phyloP scores from a whole-genome alignment of 2,113 vertebrate species.

The Andinoacara biseriatus region DNA sequence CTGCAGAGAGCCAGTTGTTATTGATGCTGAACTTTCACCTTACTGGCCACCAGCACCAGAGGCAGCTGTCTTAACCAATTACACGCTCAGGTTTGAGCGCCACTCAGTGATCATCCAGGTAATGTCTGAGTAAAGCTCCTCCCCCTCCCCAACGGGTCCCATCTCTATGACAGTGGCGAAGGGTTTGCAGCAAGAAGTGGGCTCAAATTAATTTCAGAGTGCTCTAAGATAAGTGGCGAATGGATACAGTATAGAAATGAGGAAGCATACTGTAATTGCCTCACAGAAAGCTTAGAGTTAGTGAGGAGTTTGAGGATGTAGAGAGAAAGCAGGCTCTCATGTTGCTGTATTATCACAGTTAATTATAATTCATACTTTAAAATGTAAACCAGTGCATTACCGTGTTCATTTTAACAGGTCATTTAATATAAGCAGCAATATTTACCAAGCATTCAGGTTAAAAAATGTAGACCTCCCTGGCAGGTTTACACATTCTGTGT shows the following conservation, averaged over 20 bases:
- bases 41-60: conserved; percentile 74
- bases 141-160: conserved; percentile 63
- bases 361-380: conserved; percentile 49
- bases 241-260: conserved; percentile 48
- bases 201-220: conserved; percentile 71
- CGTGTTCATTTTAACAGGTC: not conserved
- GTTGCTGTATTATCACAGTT: conserved; percentile 40
- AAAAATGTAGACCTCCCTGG: conserved; percentile 18
- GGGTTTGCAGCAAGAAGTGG: conserved; percentile 40
- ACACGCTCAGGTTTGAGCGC: conserved; percentile 77
- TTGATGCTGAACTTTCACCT: conserved; percentile 78
- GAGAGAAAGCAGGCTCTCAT: conserved; percentile 3
- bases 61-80: conserved; percentile 81
- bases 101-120: conserved; percentile 78
- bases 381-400: conserved; percentile 30
- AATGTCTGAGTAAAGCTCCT: conserved; percentile 69
- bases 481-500: not conserved
- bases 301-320: conserved; percentile 36
- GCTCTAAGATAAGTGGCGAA: conserved; percentile 66
- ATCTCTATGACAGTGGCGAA: conserved; percentile 31
- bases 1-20: conserved; percentile 71
- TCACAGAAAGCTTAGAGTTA: conserved; percentile 46
- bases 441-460: not conserved
- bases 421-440: not conserved
- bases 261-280: conserved; percentile 57